Percentiles rank a stretch among this genome's conserved stretches.
These are phyloP conservation scores for Isotomurus palustris DNA, from an alignment of 2,888 invertebrate genomes.

Conservation along the genomic window DNA sequence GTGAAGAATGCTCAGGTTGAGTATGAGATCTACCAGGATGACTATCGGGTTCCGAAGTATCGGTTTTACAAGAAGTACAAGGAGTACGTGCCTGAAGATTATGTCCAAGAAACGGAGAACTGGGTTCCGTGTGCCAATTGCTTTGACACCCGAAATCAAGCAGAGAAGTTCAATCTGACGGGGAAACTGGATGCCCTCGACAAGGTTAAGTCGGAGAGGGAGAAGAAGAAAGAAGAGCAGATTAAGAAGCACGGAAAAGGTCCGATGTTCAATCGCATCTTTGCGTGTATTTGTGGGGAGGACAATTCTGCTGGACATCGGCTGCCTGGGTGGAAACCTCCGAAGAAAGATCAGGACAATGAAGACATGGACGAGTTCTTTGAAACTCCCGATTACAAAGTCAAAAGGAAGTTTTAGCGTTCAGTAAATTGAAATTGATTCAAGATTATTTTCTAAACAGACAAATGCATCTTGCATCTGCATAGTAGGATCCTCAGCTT, in stretches of 20 bases:
- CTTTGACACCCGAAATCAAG: conserved; percentile 21
- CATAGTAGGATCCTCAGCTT: too few species aligned
- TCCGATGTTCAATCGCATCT: conserved; percentile 24
- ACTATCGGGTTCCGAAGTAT: conserved; percentile 25
- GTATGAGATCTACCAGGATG: conserved; percentile 31
- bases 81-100: conserved; percentile 16
- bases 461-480: background rate
- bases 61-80: conserved; percentile 23
- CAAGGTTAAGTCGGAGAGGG: background rate
- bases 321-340: conserved; percentile 21
- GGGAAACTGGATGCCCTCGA: conserved; percentile 10
- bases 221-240: conserved; percentile 8
- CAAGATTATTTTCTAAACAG: background rate
- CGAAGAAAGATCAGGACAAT: conserved; percentile 12
- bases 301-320: conserved; percentile 22
- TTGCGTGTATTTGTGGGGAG: conserved; percentile 25
- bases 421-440: conserved; percentile 2
- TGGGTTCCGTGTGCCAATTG: conserved; percentile 25
- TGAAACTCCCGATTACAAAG: conserved; percentile 17
- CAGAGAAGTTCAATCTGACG: conserved; percentile 10
- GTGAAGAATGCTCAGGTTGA: conserved; percentile 24
- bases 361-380: conserved; percentile 18
- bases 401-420: background rate
- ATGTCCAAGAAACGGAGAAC: conserved; percentile 14
- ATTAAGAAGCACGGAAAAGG: conserved; percentile 18